Conservation (phyloP, 1,140 invertebrate genomes). For the Lamellibrachia luymesi region DNA sequence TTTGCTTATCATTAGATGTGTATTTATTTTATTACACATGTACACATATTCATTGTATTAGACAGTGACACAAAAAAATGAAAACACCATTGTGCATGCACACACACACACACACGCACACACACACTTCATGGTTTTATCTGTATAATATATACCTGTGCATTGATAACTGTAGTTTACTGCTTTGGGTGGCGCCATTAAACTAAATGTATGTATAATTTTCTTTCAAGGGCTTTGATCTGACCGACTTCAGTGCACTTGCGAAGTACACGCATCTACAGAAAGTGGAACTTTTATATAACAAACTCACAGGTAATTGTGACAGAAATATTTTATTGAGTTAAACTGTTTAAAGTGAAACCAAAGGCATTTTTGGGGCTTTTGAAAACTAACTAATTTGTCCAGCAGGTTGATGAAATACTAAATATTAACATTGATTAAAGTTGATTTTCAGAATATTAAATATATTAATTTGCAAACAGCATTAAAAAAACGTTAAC, state of each 20-base stretch:
- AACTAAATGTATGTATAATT: background rate
- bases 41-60: no score
- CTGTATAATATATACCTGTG: background rate
- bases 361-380: no score
- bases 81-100: background rate
- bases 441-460: no score
- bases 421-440: no score
- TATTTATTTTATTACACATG: no score
- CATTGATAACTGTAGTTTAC: background rate
- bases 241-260: conserved; percentile 46
- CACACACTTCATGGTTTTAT: background rate
- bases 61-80: no score
- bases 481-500: no score
- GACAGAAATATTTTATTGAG: background rate
- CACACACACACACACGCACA: background rate
- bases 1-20: no score
- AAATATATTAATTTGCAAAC: no score
- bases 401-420: no score
- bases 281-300: conserved; percentile 54
- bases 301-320: conserved; percentile 49
- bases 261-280: conserved; percentile 48
- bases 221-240: conserved; percentile 45
- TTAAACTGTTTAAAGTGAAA: no score
- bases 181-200: background rate
- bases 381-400: no score